phyloP scores from a whole-genome alignment of 2,113 vertebrate species.

The Hippocampus guttulatus region DNA sequence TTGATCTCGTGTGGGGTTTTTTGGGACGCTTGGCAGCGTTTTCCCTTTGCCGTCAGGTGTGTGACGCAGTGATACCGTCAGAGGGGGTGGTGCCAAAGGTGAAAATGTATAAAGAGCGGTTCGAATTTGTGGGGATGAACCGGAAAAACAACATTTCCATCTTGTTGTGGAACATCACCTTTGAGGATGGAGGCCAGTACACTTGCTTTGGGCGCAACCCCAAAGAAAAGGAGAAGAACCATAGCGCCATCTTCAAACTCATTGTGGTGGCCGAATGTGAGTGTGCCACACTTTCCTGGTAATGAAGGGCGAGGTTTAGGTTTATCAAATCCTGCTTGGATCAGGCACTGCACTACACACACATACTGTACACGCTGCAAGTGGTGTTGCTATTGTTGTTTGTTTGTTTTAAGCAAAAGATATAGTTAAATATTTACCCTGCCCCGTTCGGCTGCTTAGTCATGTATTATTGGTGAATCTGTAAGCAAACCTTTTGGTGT shows the following conservation, averaged over 20 bases:
- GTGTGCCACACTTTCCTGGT: slow-evolving; percentile 37
- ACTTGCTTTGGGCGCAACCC: slow-evolving; percentile 87
- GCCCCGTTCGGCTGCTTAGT: too few relatives aligned
- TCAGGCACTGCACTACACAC: too few relatives aligned
- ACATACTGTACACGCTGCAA: too few relatives aligned
- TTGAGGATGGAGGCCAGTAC: slow-evolving; percentile 84
- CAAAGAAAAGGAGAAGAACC: slow-evolving; percentile 77
- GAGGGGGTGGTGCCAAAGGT: slow-evolving; percentile 46
- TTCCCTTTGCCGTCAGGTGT: slow-evolving; percentile 64
- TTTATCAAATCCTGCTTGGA: too few relatives aligned
- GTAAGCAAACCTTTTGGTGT: too few relatives aligned
- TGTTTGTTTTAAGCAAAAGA: too few relatives aligned
- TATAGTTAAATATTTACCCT: too few relatives aligned
- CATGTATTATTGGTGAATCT: too few relatives aligned
- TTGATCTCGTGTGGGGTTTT: not conserved
- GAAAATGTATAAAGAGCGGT: slow-evolving; percentile 58
- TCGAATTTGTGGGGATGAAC: slow-evolving; percentile 77
- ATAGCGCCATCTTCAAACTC: slow-evolving; percentile 81
- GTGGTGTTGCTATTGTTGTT: too few relatives aligned
- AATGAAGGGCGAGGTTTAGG: not conserved
- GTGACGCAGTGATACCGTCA: slow-evolving; percentile 65
- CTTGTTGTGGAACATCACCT: slow-evolving; percentile 80
- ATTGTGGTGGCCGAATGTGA: slow-evolving; percentile 84
- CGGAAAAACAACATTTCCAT: slow-evolving; percentile 82
- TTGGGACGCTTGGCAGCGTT: slow-evolving; percentile 13